Evolutionary conservation across 35 echinoderm and acorn worm genomes (phyloP).

Genomic region (Apostichopus parvimensis): DNA sequence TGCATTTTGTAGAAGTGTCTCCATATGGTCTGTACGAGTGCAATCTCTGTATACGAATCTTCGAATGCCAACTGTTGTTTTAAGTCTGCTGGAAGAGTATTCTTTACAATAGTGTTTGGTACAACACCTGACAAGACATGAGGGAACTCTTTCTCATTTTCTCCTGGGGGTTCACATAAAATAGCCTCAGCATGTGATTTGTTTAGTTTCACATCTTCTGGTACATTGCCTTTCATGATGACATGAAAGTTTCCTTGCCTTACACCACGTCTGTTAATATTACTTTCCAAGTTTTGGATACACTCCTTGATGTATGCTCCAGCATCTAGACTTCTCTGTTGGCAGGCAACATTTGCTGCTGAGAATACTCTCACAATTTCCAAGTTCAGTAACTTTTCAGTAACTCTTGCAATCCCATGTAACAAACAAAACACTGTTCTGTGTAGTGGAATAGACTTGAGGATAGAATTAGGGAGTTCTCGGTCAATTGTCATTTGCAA

Average conservation of each 20-base stretch:
- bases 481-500: conserved; percentile 6
- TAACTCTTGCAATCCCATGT: neutral
- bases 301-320: neutral
- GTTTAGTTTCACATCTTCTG: conserved; percentile 24
- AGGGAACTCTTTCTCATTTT: neutral
- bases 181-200: conserved; percentile 23
- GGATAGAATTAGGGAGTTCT: neutral
- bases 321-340: conserved; percentile 10
- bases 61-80: neutral
- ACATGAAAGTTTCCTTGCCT: conserved; percentile 32
- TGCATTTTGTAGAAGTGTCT: conserved; percentile 53
- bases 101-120: neutral
- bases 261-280: neutral
- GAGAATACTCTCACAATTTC: conserved; percentile 3
- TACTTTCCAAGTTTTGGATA: conserved; percentile 7
- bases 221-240: neutral
- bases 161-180: neutral
- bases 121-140: conserved; percentile 54
- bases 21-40: conserved; percentile 44
- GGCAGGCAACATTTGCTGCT: neutral
- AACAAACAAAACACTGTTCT: conserved; percentile 4
- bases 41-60: conserved; percentile 34
- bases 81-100: neutral
- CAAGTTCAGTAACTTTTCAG: conserved; percentile 14
- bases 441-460: neutral